Base-by-base conservation (phyloP, 1,140 invertebrate species). In the Aphelenchoides avenae region DNA sequence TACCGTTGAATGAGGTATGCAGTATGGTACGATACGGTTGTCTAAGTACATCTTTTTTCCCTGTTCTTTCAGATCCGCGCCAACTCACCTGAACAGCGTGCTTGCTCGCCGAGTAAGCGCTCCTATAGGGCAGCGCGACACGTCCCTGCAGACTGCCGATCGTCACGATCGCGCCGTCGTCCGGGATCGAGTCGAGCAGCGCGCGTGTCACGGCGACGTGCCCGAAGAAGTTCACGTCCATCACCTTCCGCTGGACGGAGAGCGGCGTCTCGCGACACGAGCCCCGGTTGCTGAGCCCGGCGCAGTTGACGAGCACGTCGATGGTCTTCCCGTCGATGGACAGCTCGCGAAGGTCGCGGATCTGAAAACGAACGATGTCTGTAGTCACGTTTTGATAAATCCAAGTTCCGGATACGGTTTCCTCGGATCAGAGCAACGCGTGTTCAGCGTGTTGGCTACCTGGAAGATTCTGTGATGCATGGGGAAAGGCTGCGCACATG, bases 191-290 rank as follows among this genome's bases (percentile, higher is more conserved):
- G n/a, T 79, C 90, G 94, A 94, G 15, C 81, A 83, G 9, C 87
- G 87, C 41, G 87, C 91, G 93, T 2, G 89, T 89, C 5, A 95
- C 78, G 37, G 86, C 87, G 53, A 94, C 83, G 66, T 89, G 84
- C 26, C 89, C 90, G 82, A 95, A 91, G 80, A 91, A 95, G 81
- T 96, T 96, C 1, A 92, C 85, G 26, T 84, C 77, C 91, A 96
- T 95, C 18, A 96, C 81, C 82, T 87, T 86, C 41, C 86, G 81
- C 79, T 92, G 86, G 27, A 95, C 88, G 73, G 88, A 85, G n/a
- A 90, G 73, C 36, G 84, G 80, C 2, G 91, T 93, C 40, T 86
- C 80, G 15, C 84, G 57, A 49, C 87, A 85, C 65, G 84, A 81
- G 5, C 89, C 89, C 73, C 91, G 79, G 36, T 31, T 67, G 18